Base-by-base conservation (phyloP, 1,140 invertebrate species). In the Psix sp. region DNA sequence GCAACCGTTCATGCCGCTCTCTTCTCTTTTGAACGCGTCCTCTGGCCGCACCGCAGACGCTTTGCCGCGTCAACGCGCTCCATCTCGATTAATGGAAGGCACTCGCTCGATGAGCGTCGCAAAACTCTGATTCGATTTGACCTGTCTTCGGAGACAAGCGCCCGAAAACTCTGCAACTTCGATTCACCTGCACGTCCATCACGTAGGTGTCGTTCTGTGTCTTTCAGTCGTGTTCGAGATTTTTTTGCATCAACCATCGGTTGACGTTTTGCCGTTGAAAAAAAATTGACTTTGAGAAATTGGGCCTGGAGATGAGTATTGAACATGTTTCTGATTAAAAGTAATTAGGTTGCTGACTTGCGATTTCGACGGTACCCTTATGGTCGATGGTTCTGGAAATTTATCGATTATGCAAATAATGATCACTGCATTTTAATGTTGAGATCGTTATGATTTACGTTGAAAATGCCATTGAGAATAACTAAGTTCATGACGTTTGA, bases 61-160 rank as follows among this genome's bases (percentile, higher is more conserved):
- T 81, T 82, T 82, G 79, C 73, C 71, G 65, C 74, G 76, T 66
- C 78, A 81, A 82, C 81, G 80, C 76, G 79, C 59, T 56, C 57
- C 62, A 72, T 71, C 70, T 74, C 60, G 66, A 62, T 54, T 60
- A 60, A 71, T 52, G 24, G 39, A 14, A 59, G 51, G 13, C 33
- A 68, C 56, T 56, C 51, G 49, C 26, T 40, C 9, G 43, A 31
- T 18, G 40, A 59, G 40, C 35, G 35, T 11, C 54, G 60, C 60
- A 40, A 66, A 65, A 66, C 59, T 75, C 66, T 43, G 54, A 75
- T 71, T 70, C 66, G 54, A 75, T 75, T 75, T 75, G 73, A 76
- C 74, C 74, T 76, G 74, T 43, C 57, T 71, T 35, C 21, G 52
- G 36, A 59, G 65, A 74, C 65, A 62, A 63, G 59, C 38, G 24